Base-by-base conservation (phyloP, 2,888 invertebrate genomes). In the Operophtera brumata region DNA sequence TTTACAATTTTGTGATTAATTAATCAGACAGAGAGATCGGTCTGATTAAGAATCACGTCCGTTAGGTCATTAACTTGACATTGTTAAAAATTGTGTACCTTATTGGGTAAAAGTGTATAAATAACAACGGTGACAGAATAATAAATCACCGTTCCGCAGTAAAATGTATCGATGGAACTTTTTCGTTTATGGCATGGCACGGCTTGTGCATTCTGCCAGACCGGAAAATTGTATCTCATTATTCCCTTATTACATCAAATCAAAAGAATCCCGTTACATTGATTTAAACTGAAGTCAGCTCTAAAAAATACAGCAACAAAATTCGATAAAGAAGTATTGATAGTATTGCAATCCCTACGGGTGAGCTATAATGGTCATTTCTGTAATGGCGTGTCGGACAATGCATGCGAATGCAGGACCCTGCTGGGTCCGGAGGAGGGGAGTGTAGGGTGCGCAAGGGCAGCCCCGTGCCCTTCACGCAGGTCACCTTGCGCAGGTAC, bases 401-500 rank as follows among this genome's bases (percentile, higher is more conserved):
- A 78, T 80, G 77, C 79, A 79, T 78, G 79, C 79, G 81, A 80
- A 79, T 76, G 73, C 70, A 47, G 69, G 69, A 66, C 67, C 70
- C 69, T 64, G 72, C 67, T 4, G 68, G 73, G 71, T 54, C 63
- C 56, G 66, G 69, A 65, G 61, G 66, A 53, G 71, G 64, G 71
- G 71, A 73, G 65, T 65, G 69, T 59, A 70, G 79, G 78, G 82
- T 76, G 80, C 75, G 76, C 80, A 81, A 82, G 81, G 84, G 80
- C 81, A 75, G 76, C 75, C 74, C 71, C 78, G 83, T 88, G 89
- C 89, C 89, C 89, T 89, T 89, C 84, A 78, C 70, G 70, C 66
- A 73, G 88, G 87, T 87, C 88, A 87, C 88, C 88, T 88, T 88
- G 84, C 76, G 72, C 84, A 82, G 84, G 86, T 86, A 84, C 85